Evolutionary conservation across 1,140 invertebrate species (phyloP).

Genomic region (Centruroides vittatus): DNA sequence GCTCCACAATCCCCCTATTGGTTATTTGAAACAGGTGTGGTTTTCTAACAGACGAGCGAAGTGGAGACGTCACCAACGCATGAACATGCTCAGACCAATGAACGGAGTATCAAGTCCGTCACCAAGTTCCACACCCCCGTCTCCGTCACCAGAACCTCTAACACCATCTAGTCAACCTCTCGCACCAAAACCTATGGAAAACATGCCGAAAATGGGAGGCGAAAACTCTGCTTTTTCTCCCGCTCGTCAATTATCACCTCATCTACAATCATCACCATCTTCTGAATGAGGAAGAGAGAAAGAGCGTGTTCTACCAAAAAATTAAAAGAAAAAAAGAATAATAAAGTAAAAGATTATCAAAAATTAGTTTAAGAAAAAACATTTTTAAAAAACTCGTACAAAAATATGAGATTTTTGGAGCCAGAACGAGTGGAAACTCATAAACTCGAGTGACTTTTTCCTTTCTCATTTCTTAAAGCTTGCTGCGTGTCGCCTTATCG

Average conservation of each 20-base stretch:
- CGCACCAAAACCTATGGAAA: conserved; percentile 25
- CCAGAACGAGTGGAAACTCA: no score
- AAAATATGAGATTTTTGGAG: no score
- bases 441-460: no score
- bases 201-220: conserved; percentile 49
- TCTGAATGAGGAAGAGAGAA: background rate
- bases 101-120: conserved; percentile 30
- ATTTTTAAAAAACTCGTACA: no score
- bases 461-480: no score
- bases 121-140: conserved; percentile 34
- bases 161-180: conserved; percentile 34
- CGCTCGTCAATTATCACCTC: conserved; percentile 9
- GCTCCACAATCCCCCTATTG: background rate
- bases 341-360: no score
- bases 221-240: conserved; percentile 62
- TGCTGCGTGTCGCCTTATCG: no score
- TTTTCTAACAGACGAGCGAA: conserved; percentile 97
- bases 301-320: no score
- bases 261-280: conserved; percentile 1
- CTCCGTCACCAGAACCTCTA: conserved; percentile 36
- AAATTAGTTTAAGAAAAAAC: no score
- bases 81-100: conserved; percentile 67
- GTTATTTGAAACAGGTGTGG: conserved; percentile 62
- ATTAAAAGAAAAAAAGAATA: no score
- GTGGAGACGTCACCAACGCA: conserved; percentile 87